Evolutionary conservation across 1,140 invertebrate genomes (phyloP).

Genomic region (Matsumurasca onukii): DNA sequence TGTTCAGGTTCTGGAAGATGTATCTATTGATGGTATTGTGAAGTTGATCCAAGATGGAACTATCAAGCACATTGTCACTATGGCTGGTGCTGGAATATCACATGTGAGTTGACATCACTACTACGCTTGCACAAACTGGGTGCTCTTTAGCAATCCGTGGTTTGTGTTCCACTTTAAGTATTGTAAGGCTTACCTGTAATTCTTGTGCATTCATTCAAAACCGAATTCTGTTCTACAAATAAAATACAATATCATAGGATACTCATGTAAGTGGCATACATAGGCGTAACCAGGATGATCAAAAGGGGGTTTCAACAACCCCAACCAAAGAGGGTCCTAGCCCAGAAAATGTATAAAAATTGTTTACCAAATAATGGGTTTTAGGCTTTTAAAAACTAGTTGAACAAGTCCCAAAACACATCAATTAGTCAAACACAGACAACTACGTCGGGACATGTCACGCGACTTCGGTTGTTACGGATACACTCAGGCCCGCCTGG

Average conservation of each 20-base stretch:
- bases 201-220: neutral
- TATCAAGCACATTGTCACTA: conserved; percentile 86
- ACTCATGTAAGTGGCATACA: neutral
- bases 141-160: neutral
- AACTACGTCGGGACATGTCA: no score
- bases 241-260: neutral
- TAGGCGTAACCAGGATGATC: neutral
- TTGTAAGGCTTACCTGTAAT: conserved; percentile 22
- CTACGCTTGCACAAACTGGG: no score
- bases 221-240: neutral
- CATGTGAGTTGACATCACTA: conserved; percentile 71
- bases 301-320: no score
- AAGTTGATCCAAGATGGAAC: conserved; percentile 70
- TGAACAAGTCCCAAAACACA: no score
- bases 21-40: conserved; percentile 66
- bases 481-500: no score
- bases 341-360: no score
- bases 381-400: no score
- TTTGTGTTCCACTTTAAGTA: conserved; percentile 14
- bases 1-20: conserved; percentile 57
- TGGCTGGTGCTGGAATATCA: conserved; percentile 96
- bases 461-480: no score
- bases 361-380: no score
- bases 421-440: no score
- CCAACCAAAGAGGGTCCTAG: no score